phyloP scores from a whole-genome alignment of 2,797 vertebrate species.

The Rachycentron canadum region DNA sequence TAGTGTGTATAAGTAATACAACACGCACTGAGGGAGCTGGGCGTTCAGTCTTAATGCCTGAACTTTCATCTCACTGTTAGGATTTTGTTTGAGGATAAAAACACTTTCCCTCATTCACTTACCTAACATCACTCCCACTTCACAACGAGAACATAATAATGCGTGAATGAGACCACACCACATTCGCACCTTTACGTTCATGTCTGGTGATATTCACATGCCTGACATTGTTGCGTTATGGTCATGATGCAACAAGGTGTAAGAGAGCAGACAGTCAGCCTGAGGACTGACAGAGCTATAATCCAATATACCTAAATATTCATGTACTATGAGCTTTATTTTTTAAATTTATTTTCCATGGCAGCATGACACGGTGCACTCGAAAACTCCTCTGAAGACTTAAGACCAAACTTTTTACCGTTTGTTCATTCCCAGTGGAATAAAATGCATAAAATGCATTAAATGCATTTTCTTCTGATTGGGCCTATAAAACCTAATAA shows the following conservation, averaged over 20 bases:
- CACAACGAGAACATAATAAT: not conserved
- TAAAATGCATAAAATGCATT: too few species aligned
- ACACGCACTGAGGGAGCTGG: slow-evolving; percentile 9
- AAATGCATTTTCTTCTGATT: too few species aligned
- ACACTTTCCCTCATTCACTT: slow-evolving; percentile 51
- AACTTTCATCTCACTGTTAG: slow-evolving; percentile 16
- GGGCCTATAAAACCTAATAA: too few species aligned
- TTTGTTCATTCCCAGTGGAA: slow-evolving; percentile 11
- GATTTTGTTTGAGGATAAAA: slow-evolving; percentile 35
- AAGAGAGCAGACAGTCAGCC: slow-evolving; percentile 36
- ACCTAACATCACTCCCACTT: slow-evolving; percentile 31
- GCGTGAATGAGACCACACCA: not conserved
- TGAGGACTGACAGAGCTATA: slow-evolving; percentile 60
- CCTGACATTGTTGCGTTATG: slow-evolving; percentile 7
- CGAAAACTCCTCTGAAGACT: slow-evolving; percentile 1
- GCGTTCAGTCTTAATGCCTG: slow-evolving; percentile 17
- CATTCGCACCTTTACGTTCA: not conserved
- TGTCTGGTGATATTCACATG: not conserved
- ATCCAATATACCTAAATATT: slow-evolving; percentile 68
- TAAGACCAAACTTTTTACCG: not conserved
- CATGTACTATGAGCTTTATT: slow-evolving; percentile 54
- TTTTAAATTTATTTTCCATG: slow-evolving; percentile 45
- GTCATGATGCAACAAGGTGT: slow-evolving; percentile 60
- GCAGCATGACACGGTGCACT: slow-evolving; percentile 22
- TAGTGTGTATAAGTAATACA: not conserved